Evolutionary conservation across 2,888 invertebrate genomes (phyloP).

Genomic region (Agriopis aurantiaria): DNA sequence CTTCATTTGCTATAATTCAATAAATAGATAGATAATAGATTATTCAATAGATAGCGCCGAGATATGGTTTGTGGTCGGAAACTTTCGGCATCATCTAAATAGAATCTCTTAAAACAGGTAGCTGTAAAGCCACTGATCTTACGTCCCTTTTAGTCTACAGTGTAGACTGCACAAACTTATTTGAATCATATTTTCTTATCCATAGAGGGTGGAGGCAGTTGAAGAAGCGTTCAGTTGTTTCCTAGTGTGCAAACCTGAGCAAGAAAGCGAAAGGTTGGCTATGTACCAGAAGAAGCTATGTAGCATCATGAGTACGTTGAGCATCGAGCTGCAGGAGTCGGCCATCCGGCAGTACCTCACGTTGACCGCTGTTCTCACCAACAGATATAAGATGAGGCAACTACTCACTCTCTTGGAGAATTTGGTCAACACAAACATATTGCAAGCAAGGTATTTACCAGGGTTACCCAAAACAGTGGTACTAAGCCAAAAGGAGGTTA

Average conservation of each 20-base stretch:
- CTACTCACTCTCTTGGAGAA: conserved; percentile 91
- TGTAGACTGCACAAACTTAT: neutral
- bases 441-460: conserved; percentile 89
- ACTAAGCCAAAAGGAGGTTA: too few species aligned
- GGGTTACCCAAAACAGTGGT: too few species aligned
- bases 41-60: too few species aligned
- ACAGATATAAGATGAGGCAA: conserved; percentile 91
- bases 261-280: conserved; percentile 89
- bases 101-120: too few species aligned
- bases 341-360: conserved; percentile 92
- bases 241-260: conserved; percentile 91
- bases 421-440: conserved; percentile 89
- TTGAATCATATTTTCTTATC: neutral
- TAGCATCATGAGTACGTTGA: conserved; percentile 88
- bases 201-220: conserved; percentile 92
- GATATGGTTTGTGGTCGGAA: too few species aligned
- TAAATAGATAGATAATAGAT: too few species aligned
- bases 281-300: conserved; percentile 90
- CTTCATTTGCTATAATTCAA: too few species aligned
- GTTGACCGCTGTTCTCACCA: conserved; percentile 90
- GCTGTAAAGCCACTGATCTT: too few species aligned
- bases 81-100: too few species aligned
- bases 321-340: conserved; percentile 91
- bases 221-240: conserved; percentile 97
- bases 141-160: too few species aligned